These are phyloP conservation scores for Gastracanthus pulcherrimus DNA, from an alignment of 2,888 invertebrate genomes.

Conservation along the genomic window DNA sequence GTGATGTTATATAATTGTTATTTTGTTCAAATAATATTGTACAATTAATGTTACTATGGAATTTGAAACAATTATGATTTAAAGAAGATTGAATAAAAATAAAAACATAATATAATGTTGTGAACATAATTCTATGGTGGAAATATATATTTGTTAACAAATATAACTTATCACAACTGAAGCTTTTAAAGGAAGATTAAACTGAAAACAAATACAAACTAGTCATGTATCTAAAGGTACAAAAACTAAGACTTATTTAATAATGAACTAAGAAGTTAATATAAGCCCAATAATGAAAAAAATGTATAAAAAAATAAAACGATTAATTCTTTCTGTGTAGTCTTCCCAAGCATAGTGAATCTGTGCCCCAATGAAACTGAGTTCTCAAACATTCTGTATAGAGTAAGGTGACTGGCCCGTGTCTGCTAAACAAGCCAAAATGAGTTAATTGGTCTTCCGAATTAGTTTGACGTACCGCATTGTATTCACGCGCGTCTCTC, in stretches of 20 bases:
- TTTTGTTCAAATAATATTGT: not conserved
- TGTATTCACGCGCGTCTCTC: not conserved
- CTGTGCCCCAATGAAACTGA: not conserved
- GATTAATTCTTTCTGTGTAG: not conserved
- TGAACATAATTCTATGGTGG: no score
- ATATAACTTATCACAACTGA: constrained; percentile 3
- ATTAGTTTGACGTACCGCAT: not conserved
- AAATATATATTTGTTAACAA: not conserved
- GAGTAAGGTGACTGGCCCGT: not conserved
- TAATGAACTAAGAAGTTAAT: no score
- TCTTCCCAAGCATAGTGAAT: not conserved
- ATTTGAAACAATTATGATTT: no score
- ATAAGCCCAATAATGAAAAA: no score
- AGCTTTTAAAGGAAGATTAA: not conserved
- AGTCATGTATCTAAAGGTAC: no score
- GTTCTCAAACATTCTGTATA: not conserved
- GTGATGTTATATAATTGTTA: not conserved
- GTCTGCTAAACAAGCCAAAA: not conserved
- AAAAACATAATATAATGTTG: no score
- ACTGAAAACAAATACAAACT: not conserved
- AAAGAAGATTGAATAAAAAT: no score
- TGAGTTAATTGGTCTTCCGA: constrained; percentile 3
- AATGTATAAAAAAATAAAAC: not conserved
- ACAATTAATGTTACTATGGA: not conserved
- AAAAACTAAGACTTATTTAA: no score